A percentile compares a stretch with the other conserved stretches of the same genome.
phyloP scores from a whole-genome alignment of 2,113 vertebrate genomes.

The Petroica traversi region DNA sequence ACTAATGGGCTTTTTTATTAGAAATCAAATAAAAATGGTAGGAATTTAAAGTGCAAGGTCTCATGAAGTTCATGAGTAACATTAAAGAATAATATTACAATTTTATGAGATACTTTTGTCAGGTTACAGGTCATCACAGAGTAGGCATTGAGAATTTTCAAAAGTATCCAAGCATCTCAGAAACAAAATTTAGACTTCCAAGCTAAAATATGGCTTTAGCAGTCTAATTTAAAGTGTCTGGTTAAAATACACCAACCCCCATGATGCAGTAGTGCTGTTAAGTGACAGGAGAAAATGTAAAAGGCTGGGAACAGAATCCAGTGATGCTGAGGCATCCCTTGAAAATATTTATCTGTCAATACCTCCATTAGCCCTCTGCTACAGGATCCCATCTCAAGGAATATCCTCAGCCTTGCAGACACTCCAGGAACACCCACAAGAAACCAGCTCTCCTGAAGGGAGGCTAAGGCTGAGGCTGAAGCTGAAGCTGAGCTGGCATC shows the following conservation, averaged over 20 bases:
- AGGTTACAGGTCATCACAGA: background rate
- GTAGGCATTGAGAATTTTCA: background rate
- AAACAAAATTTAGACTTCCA: background rate
- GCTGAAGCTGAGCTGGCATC: background rate
- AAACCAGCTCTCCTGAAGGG: background rate
- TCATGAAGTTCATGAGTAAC: background rate
- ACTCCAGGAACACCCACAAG: background rate
- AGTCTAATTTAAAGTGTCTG: background rate
- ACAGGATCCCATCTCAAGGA: background rate
- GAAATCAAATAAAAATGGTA: slow-evolving; percentile 30
- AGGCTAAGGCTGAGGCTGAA: background rate
- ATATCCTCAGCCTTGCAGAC: background rate
- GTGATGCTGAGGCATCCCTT: background rate
- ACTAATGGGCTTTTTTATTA: slow-evolving; percentile 45
- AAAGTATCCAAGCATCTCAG: background rate
- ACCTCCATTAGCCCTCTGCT: background rate
- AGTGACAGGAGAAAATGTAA: background rate
- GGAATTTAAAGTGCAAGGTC: slow-evolving; percentile 10
- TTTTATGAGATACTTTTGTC: slow-evolving; percentile 17
- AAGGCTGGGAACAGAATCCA: background rate
- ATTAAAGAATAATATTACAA: slow-evolving; percentile 1
- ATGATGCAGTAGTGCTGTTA: background rate
- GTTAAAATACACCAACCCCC: background rate
- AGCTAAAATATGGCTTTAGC: background rate
- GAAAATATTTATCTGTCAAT: background rate